These are phyloP conservation scores for Collichthys lucidus DNA, from an alignment of 2,113 vertebrate genomes.

Conservation along the genomic window DNA sequence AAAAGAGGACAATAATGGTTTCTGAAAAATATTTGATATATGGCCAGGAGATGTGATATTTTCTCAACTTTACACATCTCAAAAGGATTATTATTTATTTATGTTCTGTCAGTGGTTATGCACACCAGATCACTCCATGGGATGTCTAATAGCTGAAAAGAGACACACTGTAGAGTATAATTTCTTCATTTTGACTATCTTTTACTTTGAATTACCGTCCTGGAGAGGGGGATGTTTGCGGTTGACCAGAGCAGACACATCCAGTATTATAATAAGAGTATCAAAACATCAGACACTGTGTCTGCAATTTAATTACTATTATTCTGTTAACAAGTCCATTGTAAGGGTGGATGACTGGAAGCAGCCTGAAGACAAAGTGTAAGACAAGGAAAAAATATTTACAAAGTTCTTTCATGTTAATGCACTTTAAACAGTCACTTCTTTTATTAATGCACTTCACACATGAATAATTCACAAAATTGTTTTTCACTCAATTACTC, in stretches of 20 bases:
- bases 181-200: too few species aligned
- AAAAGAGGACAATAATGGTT: too few species aligned
- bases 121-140: neutral
- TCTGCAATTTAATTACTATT: slow-evolving; percentile 17
- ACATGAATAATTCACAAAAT: neutral
- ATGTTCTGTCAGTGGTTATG: neutral
- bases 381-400: neutral
- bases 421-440: neutral
- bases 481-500: neutral
- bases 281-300: neutral
- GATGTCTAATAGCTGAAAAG: neutral
- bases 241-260: slow-evolving; percentile 10
- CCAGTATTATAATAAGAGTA: slow-evolving; percentile 5
- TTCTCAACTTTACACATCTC: too few species aligned
- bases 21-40: too few species aligned
- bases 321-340: slow-evolving; percentile 20
- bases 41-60: too few species aligned
- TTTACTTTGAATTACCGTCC: slow-evolving; percentile 18
- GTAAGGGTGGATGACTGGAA: neutral
- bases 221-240: neutral
- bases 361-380: neutral
- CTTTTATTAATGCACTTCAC: neutral
- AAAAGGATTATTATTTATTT: too few species aligned
- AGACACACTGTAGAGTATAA: neutral
- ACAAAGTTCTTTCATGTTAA: neutral